A percentile compares a stretch with the other conserved stretches of the same genome.
phyloP scores from a whole-genome alignment of 2,113 vertebrate species.

The Bubo scandiacus region DNA sequence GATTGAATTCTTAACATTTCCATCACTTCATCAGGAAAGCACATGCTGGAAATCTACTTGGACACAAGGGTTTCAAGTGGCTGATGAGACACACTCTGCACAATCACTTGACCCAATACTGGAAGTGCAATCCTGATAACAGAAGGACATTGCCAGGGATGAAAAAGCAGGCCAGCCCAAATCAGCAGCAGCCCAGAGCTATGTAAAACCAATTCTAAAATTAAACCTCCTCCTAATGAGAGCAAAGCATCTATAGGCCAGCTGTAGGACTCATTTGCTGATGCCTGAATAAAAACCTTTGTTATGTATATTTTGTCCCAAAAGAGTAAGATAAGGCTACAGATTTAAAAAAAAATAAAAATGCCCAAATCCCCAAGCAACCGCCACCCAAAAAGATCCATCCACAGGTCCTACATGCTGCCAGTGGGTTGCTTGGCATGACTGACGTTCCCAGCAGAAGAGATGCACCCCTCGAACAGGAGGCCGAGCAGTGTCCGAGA shows the following conservation, averaged over 20 bases:
- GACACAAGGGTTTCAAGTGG: neutral
- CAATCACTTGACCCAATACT: neutral
- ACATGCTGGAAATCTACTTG: neutral
- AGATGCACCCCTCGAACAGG: neutral
- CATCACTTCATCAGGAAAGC: neutral
- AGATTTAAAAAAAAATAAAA: neutral
- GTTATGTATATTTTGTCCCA: neutral
- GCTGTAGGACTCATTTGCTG: neutral
- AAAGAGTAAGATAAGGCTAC: neutral
- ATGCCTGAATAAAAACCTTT: neutral
- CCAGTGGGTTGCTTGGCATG: accelerated
- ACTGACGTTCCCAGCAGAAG: neutral
- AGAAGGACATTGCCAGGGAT: neutral
- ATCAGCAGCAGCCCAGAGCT: neutral
- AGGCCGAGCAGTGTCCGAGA: accelerated
- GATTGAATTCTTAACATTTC: neutral
- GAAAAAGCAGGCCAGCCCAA: neutral
- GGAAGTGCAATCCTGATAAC: neutral
- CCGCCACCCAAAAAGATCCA: neutral
- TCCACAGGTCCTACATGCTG: neutral
- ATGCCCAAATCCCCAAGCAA: neutral
- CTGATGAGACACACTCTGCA: neutral
- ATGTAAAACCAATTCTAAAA: neutral
- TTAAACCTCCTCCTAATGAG: neutral
- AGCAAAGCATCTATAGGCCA: neutral